Conservation (phyloP, 2,888 invertebrate species). For the Apomyelois bistriatella region DNA sequence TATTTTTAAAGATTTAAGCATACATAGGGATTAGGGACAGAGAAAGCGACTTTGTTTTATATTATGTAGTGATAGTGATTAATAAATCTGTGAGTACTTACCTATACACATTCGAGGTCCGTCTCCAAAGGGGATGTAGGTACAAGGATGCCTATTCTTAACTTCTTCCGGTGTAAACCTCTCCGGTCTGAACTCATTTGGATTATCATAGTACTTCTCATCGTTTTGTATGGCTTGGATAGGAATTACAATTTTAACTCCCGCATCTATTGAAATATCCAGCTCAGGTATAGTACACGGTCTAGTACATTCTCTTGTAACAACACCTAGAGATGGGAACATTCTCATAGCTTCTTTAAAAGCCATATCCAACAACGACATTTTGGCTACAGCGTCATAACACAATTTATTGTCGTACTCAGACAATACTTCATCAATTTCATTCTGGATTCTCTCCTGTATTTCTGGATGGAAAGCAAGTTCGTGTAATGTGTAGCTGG, state of each 20-base stretch:
- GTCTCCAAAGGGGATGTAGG: conserved; percentile 53
- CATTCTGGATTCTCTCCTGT: conserved; percentile 49
- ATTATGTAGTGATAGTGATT: no score
- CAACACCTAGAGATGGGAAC: conserved; percentile 45
- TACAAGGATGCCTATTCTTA: conserved; percentile 30
- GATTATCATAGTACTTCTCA: conserved; percentile 49
- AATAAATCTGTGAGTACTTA: conserved; percentile 31
- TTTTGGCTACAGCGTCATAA: conserved; percentile 50
- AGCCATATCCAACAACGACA: conserved; percentile 42
- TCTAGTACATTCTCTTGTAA: conserved; percentile 45
- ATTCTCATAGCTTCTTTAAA: conserved; percentile 53
- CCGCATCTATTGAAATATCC: conserved; percentile 48
- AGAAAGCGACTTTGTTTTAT: no score
- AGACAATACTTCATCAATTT: conserved; percentile 50
- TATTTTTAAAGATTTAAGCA: no score
- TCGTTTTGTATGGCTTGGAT: conserved; percentile 54
- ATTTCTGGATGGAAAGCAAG: conserved; percentile 57
- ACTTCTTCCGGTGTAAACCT: conserved; percentile 36
- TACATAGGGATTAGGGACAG: no score
- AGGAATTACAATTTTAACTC: conserved; percentile 51
- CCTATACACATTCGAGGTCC: conserved; percentile 58
- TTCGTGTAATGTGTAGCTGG: conserved; percentile 54
- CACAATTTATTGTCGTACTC: conserved; percentile 51
- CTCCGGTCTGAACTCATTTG: conserved; percentile 43
- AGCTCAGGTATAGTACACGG: conserved; percentile 40